These are phyloP conservation scores for Anaspis maculata DNA, from an alignment of 2,888 invertebrate species.

Conservation along the genomic window DNA sequence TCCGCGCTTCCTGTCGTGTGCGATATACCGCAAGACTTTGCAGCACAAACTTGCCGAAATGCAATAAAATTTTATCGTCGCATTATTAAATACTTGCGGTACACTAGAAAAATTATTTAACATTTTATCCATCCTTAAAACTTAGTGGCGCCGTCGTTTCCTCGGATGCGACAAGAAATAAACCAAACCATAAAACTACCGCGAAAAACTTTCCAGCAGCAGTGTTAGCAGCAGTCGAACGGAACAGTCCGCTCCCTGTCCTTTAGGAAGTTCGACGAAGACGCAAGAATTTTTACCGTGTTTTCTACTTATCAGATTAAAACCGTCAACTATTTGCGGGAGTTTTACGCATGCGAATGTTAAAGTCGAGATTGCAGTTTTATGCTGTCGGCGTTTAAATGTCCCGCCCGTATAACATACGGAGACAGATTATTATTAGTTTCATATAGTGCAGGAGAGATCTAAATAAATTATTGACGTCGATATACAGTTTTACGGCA, in stretches of 20 bases:
- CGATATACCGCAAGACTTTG: no score
- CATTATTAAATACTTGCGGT: conserved; percentile 10
- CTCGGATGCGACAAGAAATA: conserved; percentile 11
- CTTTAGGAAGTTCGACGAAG: neutral
- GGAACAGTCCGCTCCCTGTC: neutral
- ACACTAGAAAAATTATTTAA: conserved; percentile 7
- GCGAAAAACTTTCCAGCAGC: conserved; percentile 3
- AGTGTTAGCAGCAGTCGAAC: neutral
- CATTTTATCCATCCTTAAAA: conserved; percentile 12
- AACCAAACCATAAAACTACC: conserved; percentile 12
- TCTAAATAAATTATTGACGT: no score
- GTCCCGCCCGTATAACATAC: no score
- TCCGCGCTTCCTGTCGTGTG: no score
- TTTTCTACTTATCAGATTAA: neutral
- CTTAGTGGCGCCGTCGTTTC: conserved; percentile 12
- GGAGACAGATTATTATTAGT: no score
- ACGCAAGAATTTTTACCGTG: neutral
- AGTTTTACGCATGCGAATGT: neutral
- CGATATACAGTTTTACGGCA: no score
- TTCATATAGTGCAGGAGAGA: no score
- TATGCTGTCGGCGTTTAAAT: no score
- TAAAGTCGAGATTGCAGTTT: neutral
- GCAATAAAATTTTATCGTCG: conserved; percentile 9
- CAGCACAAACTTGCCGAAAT: conserved; percentile 7
- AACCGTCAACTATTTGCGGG: neutral